These are phyloP conservation scores for Euura lappo DNA, from an alignment of 1,140 invertebrate genomes.

Conservation along the genomic window DNA sequence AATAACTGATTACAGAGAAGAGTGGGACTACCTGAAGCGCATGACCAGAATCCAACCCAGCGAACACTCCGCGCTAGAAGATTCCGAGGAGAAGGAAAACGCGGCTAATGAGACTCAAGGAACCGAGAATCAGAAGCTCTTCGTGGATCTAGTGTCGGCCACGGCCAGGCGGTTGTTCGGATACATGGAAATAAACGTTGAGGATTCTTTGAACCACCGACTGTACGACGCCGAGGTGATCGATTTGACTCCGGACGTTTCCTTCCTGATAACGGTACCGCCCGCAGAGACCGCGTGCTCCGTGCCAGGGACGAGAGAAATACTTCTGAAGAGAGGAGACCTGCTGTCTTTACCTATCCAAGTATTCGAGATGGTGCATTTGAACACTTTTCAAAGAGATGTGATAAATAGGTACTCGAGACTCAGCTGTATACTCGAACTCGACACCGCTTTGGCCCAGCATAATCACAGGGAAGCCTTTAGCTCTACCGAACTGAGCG, in stretches of 20 bases:
- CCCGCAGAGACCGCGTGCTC: slow-evolving; percentile 89
- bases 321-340: slow-evolving; percentile 79
- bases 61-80: slow-evolving; percentile 36
- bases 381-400: slow-evolving; percentile 87
- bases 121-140: slow-evolving; percentile 79
- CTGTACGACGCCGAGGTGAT: slow-evolving; percentile 92
- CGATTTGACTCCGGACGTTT: slow-evolving; percentile 86
- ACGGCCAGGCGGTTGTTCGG: slow-evolving; percentile 76
- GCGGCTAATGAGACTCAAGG: slow-evolving; percentile 59
- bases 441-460: slow-evolving; percentile 90
- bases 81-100: slow-evolving; percentile 58
- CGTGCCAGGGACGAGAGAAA: slow-evolving; percentile 85
- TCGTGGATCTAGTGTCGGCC: slow-evolving; percentile 75
- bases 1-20: slow-evolving; percentile 72
- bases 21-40: slow-evolving; percentile 83
- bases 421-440: slow-evolving; percentile 89
- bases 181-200: slow-evolving; percentile 77
- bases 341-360: slow-evolving; percentile 86
- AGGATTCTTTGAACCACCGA: slow-evolving; percentile 74
- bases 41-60: slow-evolving; percentile 54
- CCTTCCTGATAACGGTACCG: slow-evolving; percentile 88
- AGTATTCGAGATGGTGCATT: slow-evolving; percentile 92
- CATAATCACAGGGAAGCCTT: slow-evolving; percentile 94
- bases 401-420: slow-evolving; percentile 89
- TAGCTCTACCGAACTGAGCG: slow-evolving; percentile 83